Conservation (phyloP, 2,888 invertebrate genomes). For the Zootermopsis nevadensis region DNA sequence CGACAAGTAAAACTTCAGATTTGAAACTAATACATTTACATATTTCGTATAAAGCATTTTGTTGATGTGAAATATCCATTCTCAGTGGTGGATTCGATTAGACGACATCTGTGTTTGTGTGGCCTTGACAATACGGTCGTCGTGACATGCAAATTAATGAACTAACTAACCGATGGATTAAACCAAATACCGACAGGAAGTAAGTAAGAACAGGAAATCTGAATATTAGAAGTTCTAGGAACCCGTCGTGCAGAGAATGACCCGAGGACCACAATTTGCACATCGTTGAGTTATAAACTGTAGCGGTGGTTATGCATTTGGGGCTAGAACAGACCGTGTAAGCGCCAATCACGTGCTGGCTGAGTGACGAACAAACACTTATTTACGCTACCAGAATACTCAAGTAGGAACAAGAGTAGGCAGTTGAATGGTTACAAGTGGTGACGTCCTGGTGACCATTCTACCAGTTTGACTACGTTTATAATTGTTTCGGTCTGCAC, state of each 20-base stretch:
- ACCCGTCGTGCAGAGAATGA: not conserved
- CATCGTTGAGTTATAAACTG: not conserved
- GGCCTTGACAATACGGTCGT: too few species aligned
- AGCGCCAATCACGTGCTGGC: not conserved
- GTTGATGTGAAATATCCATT: too few species aligned
- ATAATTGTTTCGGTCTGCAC: conserved; percentile 20
- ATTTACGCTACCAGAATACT: conserved; percentile 25
- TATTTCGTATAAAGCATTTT: too few species aligned
- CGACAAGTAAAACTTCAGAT: too few species aligned
- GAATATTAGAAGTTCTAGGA: too few species aligned
- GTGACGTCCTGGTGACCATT: not conserved
- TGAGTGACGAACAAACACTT: conserved; percentile 11
- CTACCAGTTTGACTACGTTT: not conserved
- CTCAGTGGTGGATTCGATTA: too few species aligned
- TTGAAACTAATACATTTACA: too few species aligned
- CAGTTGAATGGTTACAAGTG: conserved; percentile 29
- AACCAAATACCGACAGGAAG: too few species aligned
- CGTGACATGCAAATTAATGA: too few species aligned
- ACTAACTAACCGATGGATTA: too few species aligned
- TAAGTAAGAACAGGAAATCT: too few species aligned
- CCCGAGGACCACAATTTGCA: not conserved
- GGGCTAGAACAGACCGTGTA: not conserved
- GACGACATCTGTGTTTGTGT: too few species aligned
- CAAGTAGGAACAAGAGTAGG: conserved; percentile 8
- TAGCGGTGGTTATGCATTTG: not conserved